phyloP scores from a whole-genome alignment of 2,113 vertebrate genomes.

The Platichthys flesus region DNA sequence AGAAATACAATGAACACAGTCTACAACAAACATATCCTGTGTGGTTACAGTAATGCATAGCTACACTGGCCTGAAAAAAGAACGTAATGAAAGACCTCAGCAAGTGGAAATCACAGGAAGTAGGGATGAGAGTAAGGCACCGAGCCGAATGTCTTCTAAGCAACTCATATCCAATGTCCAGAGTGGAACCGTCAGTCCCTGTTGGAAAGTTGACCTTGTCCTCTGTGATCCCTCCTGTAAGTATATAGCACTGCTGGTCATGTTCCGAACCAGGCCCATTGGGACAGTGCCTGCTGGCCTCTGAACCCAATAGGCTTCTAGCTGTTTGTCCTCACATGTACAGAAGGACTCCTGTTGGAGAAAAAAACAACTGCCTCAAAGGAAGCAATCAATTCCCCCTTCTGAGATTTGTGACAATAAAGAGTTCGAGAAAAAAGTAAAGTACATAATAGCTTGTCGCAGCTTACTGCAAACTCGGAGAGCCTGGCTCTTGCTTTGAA shows the following conservation, averaged over 20 bases:
- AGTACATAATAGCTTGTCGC: not conserved
- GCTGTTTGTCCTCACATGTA: not conserved
- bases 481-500: not conserved
- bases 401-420: too few relatives aligned
- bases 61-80: conserved; percentile 12
- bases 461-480: not conserved
- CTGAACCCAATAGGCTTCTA: not conserved
- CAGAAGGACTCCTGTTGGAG: not conserved
- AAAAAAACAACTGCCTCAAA: not conserved
- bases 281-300: not conserved
- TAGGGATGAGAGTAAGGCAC: conserved; percentile 15
- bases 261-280: not conserved
- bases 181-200: not conserved
- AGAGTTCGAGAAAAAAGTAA: too few relatives aligned
- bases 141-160: conserved; percentile 5
- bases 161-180: conserved; percentile 3
- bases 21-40: conserved; percentile 45
- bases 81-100: conserved; percentile 65
- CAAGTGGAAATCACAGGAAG: conserved; percentile 44
- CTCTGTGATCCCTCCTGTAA: conserved; percentile 9
- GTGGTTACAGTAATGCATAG: conserved; percentile 56
- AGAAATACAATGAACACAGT: conserved; percentile 48
- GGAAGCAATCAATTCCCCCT: not conserved
- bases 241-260: not conserved
- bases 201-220: not conserved